Conservation (phyloP, 2,113 vertebrate genomes). For the Platanista minor region DNA sequence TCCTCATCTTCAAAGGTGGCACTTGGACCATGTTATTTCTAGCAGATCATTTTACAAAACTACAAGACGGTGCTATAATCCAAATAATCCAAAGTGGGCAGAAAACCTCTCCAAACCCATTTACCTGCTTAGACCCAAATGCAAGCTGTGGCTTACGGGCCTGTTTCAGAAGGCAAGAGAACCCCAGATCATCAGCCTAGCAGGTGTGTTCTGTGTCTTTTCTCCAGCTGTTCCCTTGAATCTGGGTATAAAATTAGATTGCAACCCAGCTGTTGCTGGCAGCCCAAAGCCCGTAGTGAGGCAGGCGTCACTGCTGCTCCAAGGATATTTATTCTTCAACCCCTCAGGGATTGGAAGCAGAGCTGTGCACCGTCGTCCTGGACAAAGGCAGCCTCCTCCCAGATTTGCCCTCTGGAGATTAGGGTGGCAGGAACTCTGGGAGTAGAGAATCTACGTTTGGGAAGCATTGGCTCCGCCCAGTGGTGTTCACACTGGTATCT, state of each 20-base stretch:
- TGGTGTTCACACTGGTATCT: accelerated
- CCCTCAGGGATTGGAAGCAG: not conserved
- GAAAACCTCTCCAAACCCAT: not conserved
- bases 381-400: not conserved
- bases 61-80: not conserved
- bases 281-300: not conserved
- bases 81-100: not conserved
- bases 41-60: not conserved
- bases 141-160: not conserved
- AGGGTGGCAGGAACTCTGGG: not conserved
- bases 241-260: slow-evolving; percentile 3
- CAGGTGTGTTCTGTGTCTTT: not conserved
- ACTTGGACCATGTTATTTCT: not conserved
- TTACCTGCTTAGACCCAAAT: not conserved
- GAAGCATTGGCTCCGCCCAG: not conserved
- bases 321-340: not conserved
- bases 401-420: not conserved
- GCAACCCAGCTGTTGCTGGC: slow-evolving; percentile 38
- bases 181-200: not conserved
- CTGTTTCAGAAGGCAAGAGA: not conserved
- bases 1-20: not conserved
- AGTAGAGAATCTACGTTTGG: not conserved
- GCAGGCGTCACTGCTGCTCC: not conserved
- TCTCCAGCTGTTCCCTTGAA: not conserved
- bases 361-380: not conserved